Base-by-base conservation (phyloP, 1,140 invertebrate species). In the Hyles vespertilio region DNA sequence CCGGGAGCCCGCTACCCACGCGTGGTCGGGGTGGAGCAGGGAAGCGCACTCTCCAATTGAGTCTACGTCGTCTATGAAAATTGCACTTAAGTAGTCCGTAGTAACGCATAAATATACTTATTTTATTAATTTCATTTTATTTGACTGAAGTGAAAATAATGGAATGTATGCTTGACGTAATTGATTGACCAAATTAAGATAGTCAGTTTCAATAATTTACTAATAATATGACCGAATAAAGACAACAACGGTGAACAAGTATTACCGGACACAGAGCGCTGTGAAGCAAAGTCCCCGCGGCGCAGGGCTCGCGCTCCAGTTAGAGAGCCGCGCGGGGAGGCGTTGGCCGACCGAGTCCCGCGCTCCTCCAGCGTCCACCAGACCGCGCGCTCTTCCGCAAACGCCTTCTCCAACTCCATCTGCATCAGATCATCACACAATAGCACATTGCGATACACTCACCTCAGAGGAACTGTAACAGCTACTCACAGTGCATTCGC, bases 311-410 rank as follows among this genome's bases (percentile, higher is more conserved):
- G 84, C 47, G 90, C 90, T 66, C 92, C 91, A 44, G 90, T 93
- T 2, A 96, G 91, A 0, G 95, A 96, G 34, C 95, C 94, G n/a
- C 95, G 91, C 0, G 95, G 95, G 0, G 95, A 96, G 2, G 93
- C 92, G 72, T 93, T 93, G 0, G 94, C 94, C 1, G 94, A 95
- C 58, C 93, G 94, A 32, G 94, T 73, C 22, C 94, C 91, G 0
- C 94, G 94, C 84, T 96, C 95, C 71, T 96, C 95, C 49, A 98
- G 86, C 11, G 95, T 92, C 84, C 96, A 97, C 95, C 96, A 97
- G 32, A 95, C 94, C 3, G 96, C 94, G 59, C 95, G 92, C 72
- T 96, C 95, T 70, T 96, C 94, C 49, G 97, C 91, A 69, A 96
- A 95, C 4, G 95, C 95, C 82, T 95, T 95, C 67, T 96, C 92